These are phyloP conservation scores for Triplophysa yarkandensis DNA, from an alignment of 2,797 vertebrate genomes.

Conservation along the genomic window DNA sequence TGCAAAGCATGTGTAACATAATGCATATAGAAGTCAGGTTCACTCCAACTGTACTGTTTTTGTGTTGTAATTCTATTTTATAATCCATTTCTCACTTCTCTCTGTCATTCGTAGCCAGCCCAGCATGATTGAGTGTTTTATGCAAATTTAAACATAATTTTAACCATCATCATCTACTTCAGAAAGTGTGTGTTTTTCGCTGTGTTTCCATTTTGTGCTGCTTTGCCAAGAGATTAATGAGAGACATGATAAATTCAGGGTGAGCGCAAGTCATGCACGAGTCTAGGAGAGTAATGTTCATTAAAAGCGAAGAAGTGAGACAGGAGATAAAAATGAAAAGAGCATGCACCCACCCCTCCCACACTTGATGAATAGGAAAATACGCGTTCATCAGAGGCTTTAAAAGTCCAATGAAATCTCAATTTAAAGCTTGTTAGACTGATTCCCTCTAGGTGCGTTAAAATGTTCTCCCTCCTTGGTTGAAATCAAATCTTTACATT, in stretches of 20 bases:
- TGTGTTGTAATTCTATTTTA: constrained; percentile 15
- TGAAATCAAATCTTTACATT: constrained; percentile 2
- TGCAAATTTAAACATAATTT: constrained; percentile 31
- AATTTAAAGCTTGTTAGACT: constrained; percentile 33
- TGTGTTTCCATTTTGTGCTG: constrained; percentile 30
- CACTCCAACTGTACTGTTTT: constrained; percentile 12
- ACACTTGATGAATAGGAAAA: constrained; percentile 39
- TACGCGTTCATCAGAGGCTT: constrained; percentile 35
- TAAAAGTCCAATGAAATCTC: constrained; percentile 42
- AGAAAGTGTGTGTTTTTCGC: constrained; percentile 31
- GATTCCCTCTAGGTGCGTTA: constrained; percentile 23
- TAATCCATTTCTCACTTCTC: constrained; percentile 2
- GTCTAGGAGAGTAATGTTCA: constrained; percentile 27
- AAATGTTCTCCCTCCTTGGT: not conserved
- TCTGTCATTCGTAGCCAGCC: constrained; percentile 12
- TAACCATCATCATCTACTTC: constrained; percentile 21
- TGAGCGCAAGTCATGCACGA: not conserved
- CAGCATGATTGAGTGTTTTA: constrained; percentile 34
- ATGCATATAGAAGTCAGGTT: not conserved
- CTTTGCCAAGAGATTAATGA: constrained; percentile 39
- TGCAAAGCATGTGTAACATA: not conserved
- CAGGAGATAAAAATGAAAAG: constrained; percentile 28
- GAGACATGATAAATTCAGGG: constrained; percentile 24
- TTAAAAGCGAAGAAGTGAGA: constrained; percentile 38
- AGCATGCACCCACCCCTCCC: constrained; percentile 22